Percentiles rank a stretch among this genome's conserved stretches.
Conservation (phyloP, 64 coral and sea anemone species). For the Acropora tenuis region DNA sequence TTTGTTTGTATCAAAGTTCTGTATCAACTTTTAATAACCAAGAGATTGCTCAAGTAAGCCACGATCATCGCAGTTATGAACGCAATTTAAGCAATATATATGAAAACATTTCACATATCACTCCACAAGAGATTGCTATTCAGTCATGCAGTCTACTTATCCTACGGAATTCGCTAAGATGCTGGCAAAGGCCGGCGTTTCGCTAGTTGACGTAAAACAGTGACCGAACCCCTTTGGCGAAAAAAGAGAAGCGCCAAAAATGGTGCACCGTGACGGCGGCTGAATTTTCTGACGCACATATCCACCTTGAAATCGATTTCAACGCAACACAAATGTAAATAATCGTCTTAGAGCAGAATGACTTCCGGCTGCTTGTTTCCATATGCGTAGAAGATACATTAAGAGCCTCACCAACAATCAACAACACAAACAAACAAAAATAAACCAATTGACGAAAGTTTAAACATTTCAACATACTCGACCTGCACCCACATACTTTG, state of each 20-base stretch:
- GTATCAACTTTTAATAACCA: no score
- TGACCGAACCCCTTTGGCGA: not conserved
- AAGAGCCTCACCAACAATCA: not conserved
- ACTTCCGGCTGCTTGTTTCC: not conserved
- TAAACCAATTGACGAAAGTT: not conserved
- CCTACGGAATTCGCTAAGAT: not conserved
- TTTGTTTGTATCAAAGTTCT: not conserved
- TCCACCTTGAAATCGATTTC: no score
- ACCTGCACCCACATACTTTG: no score
- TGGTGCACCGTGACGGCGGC: not conserved
- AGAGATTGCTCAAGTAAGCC: no score
- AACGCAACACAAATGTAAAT: not conserved
- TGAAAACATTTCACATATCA: no score
- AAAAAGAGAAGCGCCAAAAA: not conserved
- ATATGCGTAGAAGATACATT: slow-evolving; percentile 18
- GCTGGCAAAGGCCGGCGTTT: not conserved
- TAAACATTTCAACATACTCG: not conserved
- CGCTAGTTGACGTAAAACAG: not conserved
- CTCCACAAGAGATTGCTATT: no score
- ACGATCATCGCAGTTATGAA: no score
- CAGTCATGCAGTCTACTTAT: no score
- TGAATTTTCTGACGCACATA: not conserved
- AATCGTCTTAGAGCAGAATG: not conserved
- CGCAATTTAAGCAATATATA: no score
- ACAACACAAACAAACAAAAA: slow-evolving; percentile 3